Percentiles rank a stretch among this genome's conserved stretches.
Evolutionary conservation across 2,797 vertebrate species (phyloP).

Genomic region (Notolepis coatsorum): DNA sequence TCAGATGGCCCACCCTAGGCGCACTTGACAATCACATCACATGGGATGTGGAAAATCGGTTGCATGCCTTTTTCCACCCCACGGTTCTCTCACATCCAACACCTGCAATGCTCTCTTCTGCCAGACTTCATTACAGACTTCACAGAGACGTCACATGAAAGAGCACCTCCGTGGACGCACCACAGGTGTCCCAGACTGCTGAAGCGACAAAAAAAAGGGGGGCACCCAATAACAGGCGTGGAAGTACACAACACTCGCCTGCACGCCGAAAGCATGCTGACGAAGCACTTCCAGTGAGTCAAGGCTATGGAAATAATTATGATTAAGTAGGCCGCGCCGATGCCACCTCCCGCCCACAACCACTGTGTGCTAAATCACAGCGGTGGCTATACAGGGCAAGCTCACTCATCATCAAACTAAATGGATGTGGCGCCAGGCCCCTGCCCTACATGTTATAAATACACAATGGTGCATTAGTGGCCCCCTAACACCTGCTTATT

Average conservation of each 20-base stretch:
- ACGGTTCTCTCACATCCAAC: not conserved
- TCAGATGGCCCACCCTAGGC: constrained; percentile 2
- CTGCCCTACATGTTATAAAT: constrained; percentile 78
- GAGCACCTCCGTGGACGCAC: not conserved
- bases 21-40: constrained; percentile 58
- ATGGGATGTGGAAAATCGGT: constrained; percentile 53
- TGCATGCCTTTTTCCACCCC: not conserved
- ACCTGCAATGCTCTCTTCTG: not conserved
- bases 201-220: constrained; percentile 60
- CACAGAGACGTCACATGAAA: constrained; percentile 27
- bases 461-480: constrained; percentile 35
- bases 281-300: constrained; percentile 51
- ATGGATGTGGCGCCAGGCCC: constrained; percentile 41
- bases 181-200: constrained; percentile 49
- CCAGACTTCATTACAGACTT: constrained; percentile 13
- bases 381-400: constrained; percentile 22
- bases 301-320: constrained; percentile 71
- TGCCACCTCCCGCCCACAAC: constrained; percentile 22
- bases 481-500: constrained; percentile 59
- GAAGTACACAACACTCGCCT: constrained; percentile 9
- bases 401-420: constrained; percentile 52
- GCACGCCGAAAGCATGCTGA: constrained; percentile 60
- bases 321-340: constrained; percentile 71
- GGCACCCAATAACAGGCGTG: constrained; percentile 36
- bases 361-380: constrained; percentile 70